Evolutionary conservation across 2,888 invertebrate genomes (phyloP), one percentile per base, ranked within the genome.

Genomic region (Anthophora plumipes): DNA sequence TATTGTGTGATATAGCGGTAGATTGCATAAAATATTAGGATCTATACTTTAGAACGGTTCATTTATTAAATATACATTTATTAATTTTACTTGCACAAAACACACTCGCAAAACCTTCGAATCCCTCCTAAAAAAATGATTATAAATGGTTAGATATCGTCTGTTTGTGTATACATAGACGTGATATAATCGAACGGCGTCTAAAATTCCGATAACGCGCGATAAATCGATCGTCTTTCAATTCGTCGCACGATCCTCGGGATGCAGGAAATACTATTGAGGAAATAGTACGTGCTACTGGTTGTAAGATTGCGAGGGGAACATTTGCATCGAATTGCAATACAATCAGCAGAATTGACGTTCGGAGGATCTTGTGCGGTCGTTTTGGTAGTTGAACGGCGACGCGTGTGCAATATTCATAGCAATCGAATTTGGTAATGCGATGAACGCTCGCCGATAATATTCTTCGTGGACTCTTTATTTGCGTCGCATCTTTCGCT

Each of bases 321-420:
- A n/a, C 50, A 79, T 80, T 80, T 80, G 80, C 80, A 80, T 80
- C 61, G 66, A 61, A 80, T 80, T 72, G 67, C 79, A 79, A 80
- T 80, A 79, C 80, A 80, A 80, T 80, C 66, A 67, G 61, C 55
- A 52, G 79, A 79, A 77, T 70, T 66, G 79, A 70, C 63, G 70
- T 70, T 52, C 70, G 54, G 48, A 22, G 46, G 64, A 70, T 64
- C 64, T 70, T 48, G 6, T n/a, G 54, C 57, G 46, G 54, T 66
- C 70, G 70, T 77, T 79, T 79, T 54, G 60, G 70, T 60, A 66
- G 79, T n/a, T 31, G 78, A 79, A 77, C 70, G 70, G 46, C 69
- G 69, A 77, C 54, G 52, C 78, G 78, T 48, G 59, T 52, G 70
- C 64, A 54, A 59, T 59, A 48, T 66, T 66, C 77, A 66, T 60